These are phyloP conservation scores for Alosa alosa DNA, from an alignment of 2,113 vertebrate species.

Conservation along the genomic window DNA sequence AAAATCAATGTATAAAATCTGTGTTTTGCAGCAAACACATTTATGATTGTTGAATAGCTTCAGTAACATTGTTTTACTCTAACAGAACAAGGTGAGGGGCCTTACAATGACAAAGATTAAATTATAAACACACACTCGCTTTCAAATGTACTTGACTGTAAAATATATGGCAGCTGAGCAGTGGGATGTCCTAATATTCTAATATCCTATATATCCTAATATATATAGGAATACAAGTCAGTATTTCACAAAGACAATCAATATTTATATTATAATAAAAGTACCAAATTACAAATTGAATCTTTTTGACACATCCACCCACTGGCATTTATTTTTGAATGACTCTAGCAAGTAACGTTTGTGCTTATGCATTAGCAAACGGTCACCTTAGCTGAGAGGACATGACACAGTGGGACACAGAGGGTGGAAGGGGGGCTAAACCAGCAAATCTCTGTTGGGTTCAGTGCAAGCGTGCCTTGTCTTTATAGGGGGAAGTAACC, in stretches of 20 bases:
- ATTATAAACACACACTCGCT: neutral
- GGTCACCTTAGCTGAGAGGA: neutral
- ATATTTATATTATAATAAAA: neutral
- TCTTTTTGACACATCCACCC: neutral
- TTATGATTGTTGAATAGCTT: neutral
- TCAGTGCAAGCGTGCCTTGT: neutral
- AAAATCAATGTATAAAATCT: conserved; percentile 42
- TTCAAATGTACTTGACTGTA: neutral
- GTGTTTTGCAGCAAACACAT: conserved; percentile 26
- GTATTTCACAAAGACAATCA: neutral
- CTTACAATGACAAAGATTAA: neutral
- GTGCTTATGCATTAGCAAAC: too few species aligned
- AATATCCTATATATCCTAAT: neutral
- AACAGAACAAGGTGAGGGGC: neutral
- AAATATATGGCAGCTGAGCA: neutral
- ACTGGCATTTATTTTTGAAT: neutral
- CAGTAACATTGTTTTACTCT: neutral
- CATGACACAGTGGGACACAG: neutral
- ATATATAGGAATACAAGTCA: too few species aligned
- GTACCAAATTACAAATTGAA: neutral
- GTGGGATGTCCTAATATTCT: neutral
- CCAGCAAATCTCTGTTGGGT: neutral
- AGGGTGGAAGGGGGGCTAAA: neutral
- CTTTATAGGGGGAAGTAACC: neutral
- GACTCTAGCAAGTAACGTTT: too few species aligned